These are phyloP conservation scores for Channallabes apus DNA, from an alignment of 2,797 vertebrate species.

Conservation along the genomic window DNA sequence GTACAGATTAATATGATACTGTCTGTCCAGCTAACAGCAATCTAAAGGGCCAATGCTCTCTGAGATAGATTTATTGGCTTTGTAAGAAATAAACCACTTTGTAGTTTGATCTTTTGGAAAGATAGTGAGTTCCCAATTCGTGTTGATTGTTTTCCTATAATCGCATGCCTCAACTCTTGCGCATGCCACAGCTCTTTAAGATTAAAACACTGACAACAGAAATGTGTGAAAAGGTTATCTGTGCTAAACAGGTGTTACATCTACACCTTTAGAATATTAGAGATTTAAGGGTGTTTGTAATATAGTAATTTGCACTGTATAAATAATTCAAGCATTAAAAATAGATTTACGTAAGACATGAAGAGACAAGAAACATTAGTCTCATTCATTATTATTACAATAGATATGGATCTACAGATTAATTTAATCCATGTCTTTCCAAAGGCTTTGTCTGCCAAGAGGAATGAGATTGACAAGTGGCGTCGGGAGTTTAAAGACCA, in stretches of 20 bases:
- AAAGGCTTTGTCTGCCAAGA: conserved; percentile 85
- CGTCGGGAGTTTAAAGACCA: conserved; percentile 94
- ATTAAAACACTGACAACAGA: neutral
- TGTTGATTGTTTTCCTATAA: neutral
- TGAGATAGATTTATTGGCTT: neutral
- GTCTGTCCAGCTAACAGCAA: neutral
- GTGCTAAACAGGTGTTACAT: neutral
- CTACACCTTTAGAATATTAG: too few relatives aligned
- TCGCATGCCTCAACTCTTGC: neutral
- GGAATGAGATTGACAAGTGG: conserved; percentile 92
- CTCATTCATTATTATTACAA: neutral
- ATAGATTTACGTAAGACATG: neutral
- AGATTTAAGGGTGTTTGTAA: neutral
- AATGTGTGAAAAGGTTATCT: neutral
- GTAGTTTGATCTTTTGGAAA: neutral
- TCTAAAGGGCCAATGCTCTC: neutral
- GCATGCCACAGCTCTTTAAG: neutral
- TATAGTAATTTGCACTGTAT: neutral
- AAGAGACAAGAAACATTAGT: neutral
- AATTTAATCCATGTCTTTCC: neutral
- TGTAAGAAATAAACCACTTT: neutral
- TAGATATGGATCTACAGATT: neutral
- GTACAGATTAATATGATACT: neutral
- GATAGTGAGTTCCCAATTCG: neutral
- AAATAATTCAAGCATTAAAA: neutral